Conservation (phyloP, 1,140 invertebrate species). For the Rhopalosiphum maidis region DNA sequence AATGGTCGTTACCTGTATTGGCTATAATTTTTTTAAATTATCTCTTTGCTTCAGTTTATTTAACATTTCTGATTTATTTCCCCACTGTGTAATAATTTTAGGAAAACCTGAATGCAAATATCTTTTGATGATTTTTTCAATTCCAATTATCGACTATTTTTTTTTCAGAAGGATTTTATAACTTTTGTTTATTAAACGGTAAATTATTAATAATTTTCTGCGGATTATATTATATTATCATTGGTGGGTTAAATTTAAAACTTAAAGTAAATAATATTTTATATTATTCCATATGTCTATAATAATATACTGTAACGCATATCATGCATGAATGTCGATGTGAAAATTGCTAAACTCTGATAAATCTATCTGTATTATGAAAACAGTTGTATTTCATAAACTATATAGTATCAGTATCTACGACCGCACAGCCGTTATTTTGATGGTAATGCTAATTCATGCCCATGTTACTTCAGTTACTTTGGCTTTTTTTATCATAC, state of each 20-base stretch:
- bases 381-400: not conserved
- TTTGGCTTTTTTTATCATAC: no score
- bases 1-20: not conserved
- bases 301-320: not conserved
- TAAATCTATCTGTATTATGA: not conserved
- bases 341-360: not conserved
- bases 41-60: not conserved
- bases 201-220: no score
- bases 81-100: not conserved
- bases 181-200: no score
- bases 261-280: not conserved
- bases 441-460: not conserved
- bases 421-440: not conserved
- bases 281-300: not conserved
- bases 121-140: not conserved
- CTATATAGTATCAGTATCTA: not conserved
- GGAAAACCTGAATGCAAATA: not conserved
- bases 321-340: not conserved
- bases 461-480: no score
- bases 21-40: not conserved
- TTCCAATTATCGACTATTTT: fast-evolving
- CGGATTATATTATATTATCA: no score
- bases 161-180: no score
- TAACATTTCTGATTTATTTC: not conserved
- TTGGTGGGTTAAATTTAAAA: not conserved